Percentiles rank a stretch among this genome's conserved stretches.
These are phyloP conservation scores for Drosophila mojavensis DNA, from an alignment of 1,140 invertebrate species.

Conservation along the genomic window DNA sequence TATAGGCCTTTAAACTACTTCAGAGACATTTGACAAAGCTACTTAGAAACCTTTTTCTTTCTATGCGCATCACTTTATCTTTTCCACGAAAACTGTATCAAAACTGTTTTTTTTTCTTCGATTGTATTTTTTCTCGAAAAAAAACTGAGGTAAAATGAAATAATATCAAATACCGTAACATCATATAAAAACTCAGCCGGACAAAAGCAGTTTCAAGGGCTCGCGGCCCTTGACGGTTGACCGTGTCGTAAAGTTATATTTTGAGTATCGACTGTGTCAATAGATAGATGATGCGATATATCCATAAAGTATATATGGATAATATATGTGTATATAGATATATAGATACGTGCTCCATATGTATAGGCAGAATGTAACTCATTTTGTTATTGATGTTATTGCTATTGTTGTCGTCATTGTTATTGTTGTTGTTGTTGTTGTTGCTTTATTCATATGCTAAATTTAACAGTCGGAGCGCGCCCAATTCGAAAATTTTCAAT, in stretches of 20 bases:
- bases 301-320: not conserved
- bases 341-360: conserved; percentile 16
- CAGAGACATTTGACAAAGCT: too few species aligned
- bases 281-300: conserved; percentile 33
- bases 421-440: not conserved
- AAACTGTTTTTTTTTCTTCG: not conserved
- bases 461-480: conserved; percentile 53
- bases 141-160: not conserved
- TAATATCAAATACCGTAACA: conserved; percentile 1
- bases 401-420: not conserved
- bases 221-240: conserved; percentile 6
- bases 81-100: conserved; percentile 1
- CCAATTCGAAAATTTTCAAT: conserved; percentile 47
- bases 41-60: too few species aligned
- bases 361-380: conserved; percentile 37
- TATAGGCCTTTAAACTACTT: too few species aligned
- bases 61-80: too few species aligned
- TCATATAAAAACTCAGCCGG: not conserved
- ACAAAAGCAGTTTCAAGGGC: conserved; percentile 19
- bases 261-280: conserved; percentile 4
- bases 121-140: not conserved
- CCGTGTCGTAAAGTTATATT: conserved; percentile 12
- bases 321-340: not conserved
- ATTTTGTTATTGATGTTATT: conserved; percentile 10
- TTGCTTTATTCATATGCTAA: conserved; percentile 56